phyloP scores from a whole-genome alignment of 2,888 invertebrate genomes.

The Danaus chrysippus region DNA sequence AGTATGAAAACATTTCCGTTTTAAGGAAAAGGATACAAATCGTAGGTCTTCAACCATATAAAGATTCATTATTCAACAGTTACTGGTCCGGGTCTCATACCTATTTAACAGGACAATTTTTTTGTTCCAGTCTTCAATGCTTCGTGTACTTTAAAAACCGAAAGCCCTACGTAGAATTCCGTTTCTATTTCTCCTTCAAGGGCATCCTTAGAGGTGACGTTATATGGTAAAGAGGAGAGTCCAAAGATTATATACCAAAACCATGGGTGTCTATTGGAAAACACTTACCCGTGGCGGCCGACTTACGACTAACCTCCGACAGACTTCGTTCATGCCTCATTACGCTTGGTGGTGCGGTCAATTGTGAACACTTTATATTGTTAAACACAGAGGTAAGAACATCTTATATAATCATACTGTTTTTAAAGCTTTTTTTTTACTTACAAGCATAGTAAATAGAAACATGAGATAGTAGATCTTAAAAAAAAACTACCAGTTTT shows the following conservation, averaged over 20 bases:
- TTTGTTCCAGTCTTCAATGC: slow-evolving; percentile 46
- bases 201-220: slow-evolving; percentile 42
- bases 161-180: slow-evolving; percentile 49
- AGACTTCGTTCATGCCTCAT: slow-evolving; percentile 27
- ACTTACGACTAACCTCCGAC: slow-evolving; percentile 27
- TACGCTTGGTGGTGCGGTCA: slow-evolving; percentile 31
- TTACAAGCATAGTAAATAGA: too few relatives aligned
- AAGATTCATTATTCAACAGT: not conserved
- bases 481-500: too few relatives aligned
- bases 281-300: slow-evolving; percentile 38
- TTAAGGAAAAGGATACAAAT: slow-evolving; percentile 33
- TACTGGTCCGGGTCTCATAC: too few relatives aligned
- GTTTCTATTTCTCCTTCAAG: slow-evolving; percentile 52
- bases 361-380: slow-evolving; percentile 21
- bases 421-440: too few relatives aligned
- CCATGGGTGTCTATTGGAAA: slow-evolving; percentile 19
- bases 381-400: not conserved
- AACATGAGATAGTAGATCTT: too few relatives aligned
- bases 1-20: slow-evolving; percentile 17
- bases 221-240: slow-evolving; percentile 42
- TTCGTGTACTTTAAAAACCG: slow-evolving; percentile 51
- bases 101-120: too few relatives aligned
- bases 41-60: slow-evolving; percentile 30
- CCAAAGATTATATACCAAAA: slow-evolving; percentile 29
- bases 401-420: too few relatives aligned